phyloP scores from a whole-genome alignment of 2,113 vertebrate species.

The zebrafish (Danio rerio) region DNA sequence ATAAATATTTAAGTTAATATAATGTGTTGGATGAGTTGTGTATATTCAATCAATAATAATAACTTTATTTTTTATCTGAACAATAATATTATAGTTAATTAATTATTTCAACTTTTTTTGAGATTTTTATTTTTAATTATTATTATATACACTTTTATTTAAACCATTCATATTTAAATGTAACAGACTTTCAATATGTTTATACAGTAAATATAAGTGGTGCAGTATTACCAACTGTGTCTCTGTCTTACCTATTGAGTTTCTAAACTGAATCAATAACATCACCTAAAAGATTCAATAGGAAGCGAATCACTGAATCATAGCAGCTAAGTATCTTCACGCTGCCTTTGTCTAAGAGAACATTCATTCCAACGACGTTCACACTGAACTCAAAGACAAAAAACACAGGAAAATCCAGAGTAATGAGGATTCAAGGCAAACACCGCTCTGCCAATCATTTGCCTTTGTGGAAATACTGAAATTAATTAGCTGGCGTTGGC shows the following conservation, averaged over 20 bases:
- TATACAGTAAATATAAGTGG: background rate
- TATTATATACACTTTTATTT: no score
- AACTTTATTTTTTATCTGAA: no score
- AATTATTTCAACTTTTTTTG: no score
- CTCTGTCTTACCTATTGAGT: background rate
- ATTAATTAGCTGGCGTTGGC: slow-evolving; percentile 39
- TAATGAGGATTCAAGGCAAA: slow-evolving; percentile 36
- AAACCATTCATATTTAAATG: no score
- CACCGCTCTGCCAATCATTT: slow-evolving; percentile 53
- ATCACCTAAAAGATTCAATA: background rate
- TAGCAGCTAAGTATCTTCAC: background rate
- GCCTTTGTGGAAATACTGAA: slow-evolving; percentile 43
- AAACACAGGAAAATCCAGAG: slow-evolving; percentile 16
- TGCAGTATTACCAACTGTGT: background rate
- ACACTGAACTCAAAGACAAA: background rate
- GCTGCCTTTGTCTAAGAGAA: background rate
- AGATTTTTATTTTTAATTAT: no score
- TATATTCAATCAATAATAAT: no score
- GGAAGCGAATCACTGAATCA: background rate
- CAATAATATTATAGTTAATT: no score
- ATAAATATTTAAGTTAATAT: no score
- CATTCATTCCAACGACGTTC: background rate
- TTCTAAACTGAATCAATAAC: slow-evolving; percentile 3
- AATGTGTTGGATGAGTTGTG: no score
- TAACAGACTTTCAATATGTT: background rate